Evolutionary conservation across 2,113 vertebrate genomes (phyloP), one percentile per base, ranked within the genome.

Genomic region (Datnioides undecimradiatus): DNA sequence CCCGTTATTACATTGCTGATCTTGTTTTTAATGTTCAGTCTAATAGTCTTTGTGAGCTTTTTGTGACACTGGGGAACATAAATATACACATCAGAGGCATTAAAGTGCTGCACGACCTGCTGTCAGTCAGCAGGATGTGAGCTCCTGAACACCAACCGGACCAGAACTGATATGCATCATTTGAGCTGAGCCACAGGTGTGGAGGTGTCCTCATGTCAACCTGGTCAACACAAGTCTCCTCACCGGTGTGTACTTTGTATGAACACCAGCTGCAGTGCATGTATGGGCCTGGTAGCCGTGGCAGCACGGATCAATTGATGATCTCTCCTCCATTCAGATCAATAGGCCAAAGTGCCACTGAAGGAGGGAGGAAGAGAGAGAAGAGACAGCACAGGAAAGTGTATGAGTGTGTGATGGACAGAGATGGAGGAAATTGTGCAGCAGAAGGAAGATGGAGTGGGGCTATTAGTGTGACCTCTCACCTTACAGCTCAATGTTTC

Each of bases 381-480:
- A 71, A 69, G 25, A 40, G 29, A 57, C 40, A 73, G 60, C 31
- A 45, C 36, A 46, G 71, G 43, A 80, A 57, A 21, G 36, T n/a
- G 55, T 29, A 16, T 46, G 62, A 67, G 74, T 23, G 73, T 25
- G 27, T 69, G 82, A 88, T 84, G 82, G 86, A 79, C 79, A 62
- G 68, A 78, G 74, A 82, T 57, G 25, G 86, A 75, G 31, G 58
- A 71, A 84, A 77, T 23, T 0, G 14, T 40, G 63, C 2, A 27
- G 65, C 38, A 78, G 65, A 73, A 54, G 59, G 66, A 87, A 88
- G 84, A 90, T 66, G 62, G 83, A 90, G 82, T 46, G 21, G 54
- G 68, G 64, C 77, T 79, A 89, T 91, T 88, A 88, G 76, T 34
- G 78, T 79, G 87, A 89, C 90, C 89, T 86, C 80, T 89, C 88